Base-by-base conservation (phyloP, 2,888 invertebrate genomes). In the Cybosia mesomella region DNA sequence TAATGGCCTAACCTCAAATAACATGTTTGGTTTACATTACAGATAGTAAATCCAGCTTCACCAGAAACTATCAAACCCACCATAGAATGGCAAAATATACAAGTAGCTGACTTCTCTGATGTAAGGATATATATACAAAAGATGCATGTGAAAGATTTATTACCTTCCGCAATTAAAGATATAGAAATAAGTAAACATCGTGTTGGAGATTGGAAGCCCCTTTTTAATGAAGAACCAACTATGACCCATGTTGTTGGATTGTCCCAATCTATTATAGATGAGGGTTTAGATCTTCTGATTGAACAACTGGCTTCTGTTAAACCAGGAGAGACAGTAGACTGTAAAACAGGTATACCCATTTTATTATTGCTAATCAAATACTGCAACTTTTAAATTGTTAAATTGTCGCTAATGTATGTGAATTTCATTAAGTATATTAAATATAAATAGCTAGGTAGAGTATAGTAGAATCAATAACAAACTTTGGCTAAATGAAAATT, bases 41-140 rank as follows among this genome's bases (percentile, higher is more conserved):
- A 93, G 92, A 77, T 84, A 49, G 85, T 86, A 61, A 80, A 83
- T 70, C 85, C 87, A 62, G 75, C 82, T 73, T 89, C 86, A 34
- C 88, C 91, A 64, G 87, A 88, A 43, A 88, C 82, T 74, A 76
- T 95, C 9, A 90, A 90, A 85, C 93, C 93, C 57, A 94, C 94
- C 53, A 91, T 90, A 68, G 95, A 96, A 82, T 97, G 97, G 97
- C 97, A 97, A 89, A 94, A 96, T 70, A 91, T 95, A 70, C 97
- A 97, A 89, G 91, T 97, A 2, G 95, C 96, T 11, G 96, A 97
- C 79, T 97, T 97, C 88, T 96, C 96, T 10, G 90, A 96, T 57
- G 85, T 96, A 4, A 94, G 97, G 82, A 90, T 96, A 85, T 95
- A 96, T 66, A 83, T 96, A 66, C 88, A 91, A 22, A 81, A 88